A percentile compares a stretch with the other conserved stretches of the same genome.
Conservation (phyloP, 2,113 vertebrate species). For the Cepphus grylle region DNA sequence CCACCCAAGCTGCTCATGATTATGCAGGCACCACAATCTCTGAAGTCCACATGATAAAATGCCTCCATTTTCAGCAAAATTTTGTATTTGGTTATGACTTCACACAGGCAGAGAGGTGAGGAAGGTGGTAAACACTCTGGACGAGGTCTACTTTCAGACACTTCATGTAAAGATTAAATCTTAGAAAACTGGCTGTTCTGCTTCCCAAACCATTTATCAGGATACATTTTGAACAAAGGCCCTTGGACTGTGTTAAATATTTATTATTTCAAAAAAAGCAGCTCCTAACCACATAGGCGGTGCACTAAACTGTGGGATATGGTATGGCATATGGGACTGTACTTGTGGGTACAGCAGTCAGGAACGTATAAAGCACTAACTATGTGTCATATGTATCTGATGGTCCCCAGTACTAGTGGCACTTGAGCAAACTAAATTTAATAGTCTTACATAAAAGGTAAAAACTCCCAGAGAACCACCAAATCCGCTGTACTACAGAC, state of each 20-base stretch:
- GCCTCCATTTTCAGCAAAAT: not conserved
- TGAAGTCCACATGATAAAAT: not conserved
- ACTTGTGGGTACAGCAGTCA: not conserved
- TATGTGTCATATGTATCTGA: not conserved
- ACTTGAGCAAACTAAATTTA: not conserved
- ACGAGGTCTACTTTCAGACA: not conserved
- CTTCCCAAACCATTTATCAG: not conserved
- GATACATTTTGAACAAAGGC: not conserved
- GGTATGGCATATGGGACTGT: not conserved
- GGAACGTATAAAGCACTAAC: not conserved
- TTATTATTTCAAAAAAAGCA: not conserved
- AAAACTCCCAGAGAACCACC: not conserved
- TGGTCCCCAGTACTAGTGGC: not conserved
- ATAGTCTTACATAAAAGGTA: not conserved
- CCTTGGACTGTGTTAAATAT: not conserved
- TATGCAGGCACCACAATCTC: not conserved
- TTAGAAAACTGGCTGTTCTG: not conserved
- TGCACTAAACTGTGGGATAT: not conserved
- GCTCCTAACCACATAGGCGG: not conserved
- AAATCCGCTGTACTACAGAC: not conserved
- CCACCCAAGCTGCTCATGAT: not conserved
- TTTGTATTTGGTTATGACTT: not conserved
- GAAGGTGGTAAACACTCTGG: not conserved
- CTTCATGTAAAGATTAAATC: not conserved
- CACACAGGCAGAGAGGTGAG: not conserved